Evolutionary conservation across 2,113 vertebrate species (phyloP).

Genomic region (Tiliqua scincoides): DNA sequence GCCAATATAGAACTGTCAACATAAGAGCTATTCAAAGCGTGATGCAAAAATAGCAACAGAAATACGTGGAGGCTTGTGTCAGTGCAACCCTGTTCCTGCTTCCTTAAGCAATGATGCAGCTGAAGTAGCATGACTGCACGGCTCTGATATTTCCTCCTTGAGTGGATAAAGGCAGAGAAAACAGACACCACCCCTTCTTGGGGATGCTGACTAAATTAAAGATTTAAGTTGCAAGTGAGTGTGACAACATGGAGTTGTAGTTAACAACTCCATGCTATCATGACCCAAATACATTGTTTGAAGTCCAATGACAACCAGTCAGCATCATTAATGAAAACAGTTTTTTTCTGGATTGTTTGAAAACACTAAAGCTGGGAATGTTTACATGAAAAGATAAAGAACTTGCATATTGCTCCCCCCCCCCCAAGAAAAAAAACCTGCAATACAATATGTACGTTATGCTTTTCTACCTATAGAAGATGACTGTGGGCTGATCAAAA

Average conservation of each 20-base stretch:
- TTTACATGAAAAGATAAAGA: neutral
- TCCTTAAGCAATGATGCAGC: neutral
- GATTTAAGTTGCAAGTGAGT: neutral
- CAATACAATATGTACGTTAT: neutral
- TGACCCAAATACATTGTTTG: neutral
- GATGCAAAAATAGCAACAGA: neutral
- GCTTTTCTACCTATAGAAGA: slow-evolving; percentile 91
- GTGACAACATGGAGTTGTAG: neutral
- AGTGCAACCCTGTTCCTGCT: neutral
- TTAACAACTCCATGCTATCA: neutral
- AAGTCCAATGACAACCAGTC: neutral
- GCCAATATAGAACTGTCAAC: slow-evolving; percentile 14
- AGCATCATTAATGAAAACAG: neutral
- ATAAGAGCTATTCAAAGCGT: neutral
- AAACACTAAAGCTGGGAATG: neutral
- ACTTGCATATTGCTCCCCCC: accelerated
- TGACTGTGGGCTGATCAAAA: slow-evolving; percentile 98
- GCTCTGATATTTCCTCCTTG: neutral
- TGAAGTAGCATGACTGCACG: neutral
- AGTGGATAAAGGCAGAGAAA: slow-evolving; percentile 10
- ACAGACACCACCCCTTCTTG: neutral
- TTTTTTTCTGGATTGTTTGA: neutral
- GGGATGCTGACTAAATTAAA: neutral
- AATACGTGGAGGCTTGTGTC: neutral
- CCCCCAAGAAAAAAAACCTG: neutral